Conservation (phyloP, 2,888 invertebrate genomes). For the Cyaniris semiargus region DNA sequence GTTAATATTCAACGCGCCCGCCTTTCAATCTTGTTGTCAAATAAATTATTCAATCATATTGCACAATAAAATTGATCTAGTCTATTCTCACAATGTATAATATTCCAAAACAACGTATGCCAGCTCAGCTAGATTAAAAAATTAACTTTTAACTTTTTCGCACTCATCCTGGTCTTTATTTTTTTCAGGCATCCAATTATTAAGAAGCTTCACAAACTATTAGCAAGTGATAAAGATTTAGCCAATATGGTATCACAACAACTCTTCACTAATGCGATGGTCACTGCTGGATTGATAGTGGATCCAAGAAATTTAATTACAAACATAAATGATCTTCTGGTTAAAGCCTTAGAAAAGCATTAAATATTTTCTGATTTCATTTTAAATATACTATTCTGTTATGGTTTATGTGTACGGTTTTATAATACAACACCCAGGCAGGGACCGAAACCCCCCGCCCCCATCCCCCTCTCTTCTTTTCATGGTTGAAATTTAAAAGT, state of each 20-base stretch:
- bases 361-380: constrained; percentile 48
- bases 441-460: no score
- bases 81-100: no score
- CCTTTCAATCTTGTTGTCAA: no score
- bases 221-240: constrained; percentile 86
- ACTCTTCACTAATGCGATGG: constrained; percentile 96
- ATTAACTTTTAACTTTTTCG: no score
- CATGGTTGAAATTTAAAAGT: no score
- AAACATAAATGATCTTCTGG: constrained; percentile 92
- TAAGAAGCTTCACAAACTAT: constrained; percentile 90
- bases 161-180: neutral
- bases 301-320: constrained; percentile 92
- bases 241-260: constrained; percentile 93
- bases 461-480: no score
- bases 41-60: no score
- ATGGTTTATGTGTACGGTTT: constrained; percentile 35
- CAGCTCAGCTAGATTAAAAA: no score
- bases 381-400: constrained; percentile 31
- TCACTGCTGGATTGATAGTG: constrained; percentile 95
- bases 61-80: no score
- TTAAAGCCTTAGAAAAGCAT: constrained; percentile 89
- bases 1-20: no score
- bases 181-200: constrained; percentile 90
- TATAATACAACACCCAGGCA: neutral
- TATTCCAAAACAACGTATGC: no score